Conservation (phyloP, 2,888 invertebrate genomes). For the Hemaris fuciformis region DNA sequence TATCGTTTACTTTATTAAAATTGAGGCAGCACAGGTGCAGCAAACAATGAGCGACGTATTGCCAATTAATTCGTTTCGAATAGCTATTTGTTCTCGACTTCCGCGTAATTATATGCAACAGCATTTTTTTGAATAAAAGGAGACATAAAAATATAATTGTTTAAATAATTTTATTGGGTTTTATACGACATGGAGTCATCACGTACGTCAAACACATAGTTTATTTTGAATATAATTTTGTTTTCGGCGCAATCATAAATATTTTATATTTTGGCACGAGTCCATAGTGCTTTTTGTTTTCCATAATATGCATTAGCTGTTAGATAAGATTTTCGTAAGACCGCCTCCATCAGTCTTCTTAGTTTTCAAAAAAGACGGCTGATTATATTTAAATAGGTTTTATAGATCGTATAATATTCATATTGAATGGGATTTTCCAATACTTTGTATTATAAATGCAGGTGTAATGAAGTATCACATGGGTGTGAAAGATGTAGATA, state of each 20-base stretch:
- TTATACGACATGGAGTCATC: neutral
- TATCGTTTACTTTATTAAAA: no score
- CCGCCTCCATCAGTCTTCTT: neutral
- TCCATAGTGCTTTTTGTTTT: conserved; percentile 1
- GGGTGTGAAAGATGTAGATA: neutral
- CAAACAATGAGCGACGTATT: neutral
- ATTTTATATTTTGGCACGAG: neutral
- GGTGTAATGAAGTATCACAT: neutral
- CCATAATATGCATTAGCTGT: neutral
- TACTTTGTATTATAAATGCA: neutral
- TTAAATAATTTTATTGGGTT: neutral
- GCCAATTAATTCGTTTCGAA: neutral
- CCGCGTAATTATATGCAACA: no score
- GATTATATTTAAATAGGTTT: neutral
- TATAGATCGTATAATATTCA: neutral
- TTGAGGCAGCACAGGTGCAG: neutral
- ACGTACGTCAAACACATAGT: neutral
- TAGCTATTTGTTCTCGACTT: no score
- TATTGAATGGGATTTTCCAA: neutral
- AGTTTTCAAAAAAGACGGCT: neutral
- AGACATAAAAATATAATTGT: neutral
- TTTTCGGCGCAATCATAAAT: neutral
- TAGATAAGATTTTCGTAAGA: neutral
- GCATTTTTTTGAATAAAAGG: neutral
- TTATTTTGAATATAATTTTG: neutral